These are phyloP conservation scores for Cotesia chilonis DNA, from an alignment of 1,140 invertebrate genomes.

Conservation along the genomic window DNA sequence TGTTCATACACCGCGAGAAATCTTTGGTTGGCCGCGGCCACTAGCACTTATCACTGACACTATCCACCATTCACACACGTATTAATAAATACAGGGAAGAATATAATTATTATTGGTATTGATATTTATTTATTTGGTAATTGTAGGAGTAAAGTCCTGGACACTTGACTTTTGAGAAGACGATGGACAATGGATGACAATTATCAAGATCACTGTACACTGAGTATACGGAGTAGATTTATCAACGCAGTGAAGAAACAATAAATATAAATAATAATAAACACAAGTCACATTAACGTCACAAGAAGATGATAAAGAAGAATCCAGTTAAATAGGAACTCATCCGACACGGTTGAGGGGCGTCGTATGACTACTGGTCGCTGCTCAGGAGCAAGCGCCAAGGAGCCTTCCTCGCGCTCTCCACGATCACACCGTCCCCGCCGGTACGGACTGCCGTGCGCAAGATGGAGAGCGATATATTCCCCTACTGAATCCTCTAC, in stretches of 20 bases:
- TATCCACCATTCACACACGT: conserved; percentile 47
- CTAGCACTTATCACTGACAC: conserved; percentile 46
- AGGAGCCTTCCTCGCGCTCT: conserved; percentile 21
- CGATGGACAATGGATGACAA: no score
- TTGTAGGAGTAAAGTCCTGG: no score
- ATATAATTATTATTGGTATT: background rate
- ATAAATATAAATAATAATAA: background rate
- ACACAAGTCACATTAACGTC: background rate
- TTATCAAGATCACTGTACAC: background rate
- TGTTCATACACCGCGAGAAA: conserved; percentile 55
- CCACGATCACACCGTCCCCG: conserved; percentile 20
- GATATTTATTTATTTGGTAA: no score
- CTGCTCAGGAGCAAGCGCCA: conserved; percentile 33
- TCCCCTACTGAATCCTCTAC: conserved; percentile 17
- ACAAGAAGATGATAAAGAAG: conserved; percentile 2
- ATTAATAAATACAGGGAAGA: conserved; percentile 27
- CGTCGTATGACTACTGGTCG: conserved; percentile 39
- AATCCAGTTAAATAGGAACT: background rate
- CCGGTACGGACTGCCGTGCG: conserved; percentile 22
- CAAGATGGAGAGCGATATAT: conserved; percentile 27
- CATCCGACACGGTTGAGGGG: conserved; percentile 37
- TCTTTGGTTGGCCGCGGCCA: conserved; percentile 32
- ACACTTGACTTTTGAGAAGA: no score
- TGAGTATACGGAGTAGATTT: no score
- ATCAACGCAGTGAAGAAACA: background rate